Percentiles rank a stretch among this genome's conserved stretches.
These are phyloP conservation scores for Ommatoiulus sabulosus DNA, from an alignment of 2,888 invertebrate species.

Conservation along the genomic window DNA sequence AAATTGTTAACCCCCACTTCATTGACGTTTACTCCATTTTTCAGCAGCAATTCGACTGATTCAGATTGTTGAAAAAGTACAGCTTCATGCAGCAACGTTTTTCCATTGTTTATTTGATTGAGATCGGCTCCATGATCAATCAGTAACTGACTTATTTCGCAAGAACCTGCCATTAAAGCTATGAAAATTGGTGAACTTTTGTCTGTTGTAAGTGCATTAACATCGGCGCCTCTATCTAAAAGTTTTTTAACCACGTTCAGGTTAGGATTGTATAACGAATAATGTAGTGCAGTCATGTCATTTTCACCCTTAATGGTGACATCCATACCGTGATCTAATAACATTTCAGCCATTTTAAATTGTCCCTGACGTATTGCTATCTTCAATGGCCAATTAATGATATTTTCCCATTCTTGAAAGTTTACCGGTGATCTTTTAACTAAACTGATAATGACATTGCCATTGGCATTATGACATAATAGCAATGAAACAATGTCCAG, in stretches of 20 bases:
- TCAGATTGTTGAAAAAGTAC: too few species aligned
- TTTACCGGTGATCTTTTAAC: not conserved
- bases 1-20: too few species aligned
- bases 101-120: not conserved
- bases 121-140: not conserved
- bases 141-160: not conserved
- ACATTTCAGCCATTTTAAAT: not conserved
- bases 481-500: not conserved
- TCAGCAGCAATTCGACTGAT: too few species aligned
- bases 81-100: not conserved
- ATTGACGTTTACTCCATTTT: too few species aligned
- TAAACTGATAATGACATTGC: not conserved
- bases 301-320: not conserved
- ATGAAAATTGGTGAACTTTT: not conserved
- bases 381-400: not conserved
- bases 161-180: not conserved
- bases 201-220: not conserved
- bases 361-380: not conserved
- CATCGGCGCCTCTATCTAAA: not conserved
- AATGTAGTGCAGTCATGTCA: not conserved
- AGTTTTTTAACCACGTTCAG: not conserved
- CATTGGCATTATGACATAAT: not conserved
- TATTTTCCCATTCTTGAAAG: not conserved
- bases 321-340: not conserved
- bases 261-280: not conserved